phyloP scores from a whole-genome alignment of 2,797 vertebrate genomes.

The Novumbra hubbsi region DNA sequence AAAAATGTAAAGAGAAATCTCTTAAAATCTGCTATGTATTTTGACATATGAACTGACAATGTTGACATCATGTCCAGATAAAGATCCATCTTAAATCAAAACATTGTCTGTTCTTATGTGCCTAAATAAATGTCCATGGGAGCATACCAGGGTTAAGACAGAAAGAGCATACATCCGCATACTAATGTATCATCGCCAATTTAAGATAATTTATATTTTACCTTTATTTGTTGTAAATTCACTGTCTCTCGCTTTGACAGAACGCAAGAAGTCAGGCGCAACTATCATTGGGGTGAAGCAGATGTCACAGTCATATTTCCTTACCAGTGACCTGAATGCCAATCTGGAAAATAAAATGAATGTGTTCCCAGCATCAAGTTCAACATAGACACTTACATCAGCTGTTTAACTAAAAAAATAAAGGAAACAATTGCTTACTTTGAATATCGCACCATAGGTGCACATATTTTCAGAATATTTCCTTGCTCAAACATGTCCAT shows the following conservation, averaged over 20 bases:
- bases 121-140: no score
- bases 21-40: no score
- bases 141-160: no score
- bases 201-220: conserved; percentile 52
- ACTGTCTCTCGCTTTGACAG: conserved; percentile 93
- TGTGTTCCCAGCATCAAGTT: no score
- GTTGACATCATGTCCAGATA: no score
- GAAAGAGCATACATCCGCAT: no score
- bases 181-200: no score
- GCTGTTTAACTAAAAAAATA: background rate
- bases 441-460: conserved; percentile 97
- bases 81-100: no score
- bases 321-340: conserved; percentile 90
- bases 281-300: conserved; percentile 99
- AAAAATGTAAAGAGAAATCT: no score
- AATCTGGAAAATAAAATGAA: conserved; percentile 68
- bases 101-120: no score
- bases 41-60: no score
- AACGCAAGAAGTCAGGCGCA: conserved; percentile 91
- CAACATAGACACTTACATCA: background rate
- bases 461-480: conserved; percentile 86
- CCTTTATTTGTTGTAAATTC: conserved; percentile 93
- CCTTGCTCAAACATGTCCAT: conserved; percentile 86
- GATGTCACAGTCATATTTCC: conserved; percentile 90
- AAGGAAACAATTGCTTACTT: conserved; percentile 80